These are phyloP conservation scores for Actinia equina DNA, from an alignment of 64 coral and sea anemone species.

Conservation along the genomic window DNA sequence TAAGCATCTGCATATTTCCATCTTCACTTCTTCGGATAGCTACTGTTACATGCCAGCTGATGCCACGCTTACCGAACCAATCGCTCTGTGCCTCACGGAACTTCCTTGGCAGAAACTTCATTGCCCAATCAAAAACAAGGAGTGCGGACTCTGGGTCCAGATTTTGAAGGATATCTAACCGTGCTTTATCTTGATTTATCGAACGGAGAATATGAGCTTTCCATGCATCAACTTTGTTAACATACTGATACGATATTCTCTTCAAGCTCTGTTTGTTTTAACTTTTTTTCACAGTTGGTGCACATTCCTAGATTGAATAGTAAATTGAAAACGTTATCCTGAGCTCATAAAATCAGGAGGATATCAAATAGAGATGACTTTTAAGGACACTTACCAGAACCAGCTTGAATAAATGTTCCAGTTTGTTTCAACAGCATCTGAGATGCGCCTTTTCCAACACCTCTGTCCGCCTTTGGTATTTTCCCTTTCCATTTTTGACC, in stretches of 20 bases:
- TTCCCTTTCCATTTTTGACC: too few relatives aligned
- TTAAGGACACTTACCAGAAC: too few relatives aligned
- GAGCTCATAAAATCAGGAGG: too few relatives aligned
- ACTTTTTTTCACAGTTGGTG: too few relatives aligned
- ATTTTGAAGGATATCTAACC: conserved; percentile 18
- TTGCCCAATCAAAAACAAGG: conserved; percentile 29
- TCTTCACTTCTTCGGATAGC: conserved; percentile 3
- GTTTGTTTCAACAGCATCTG: too few relatives aligned
- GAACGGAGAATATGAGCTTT: conserved; percentile 33
- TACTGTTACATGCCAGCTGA: conserved; percentile 24
- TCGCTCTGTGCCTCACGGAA: conserved; percentile 19
- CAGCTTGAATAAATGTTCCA: too few relatives aligned
- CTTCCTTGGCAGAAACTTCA: conserved; percentile 39
- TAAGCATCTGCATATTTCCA: conserved; percentile 25
- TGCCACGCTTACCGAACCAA: conserved; percentile 35
- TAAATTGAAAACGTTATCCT: too few relatives aligned
- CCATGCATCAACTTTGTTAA: not conserved
- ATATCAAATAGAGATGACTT: too few relatives aligned
- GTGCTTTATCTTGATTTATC: conserved; percentile 27
- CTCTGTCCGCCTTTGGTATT: too few relatives aligned
- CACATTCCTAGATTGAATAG: too few relatives aligned
- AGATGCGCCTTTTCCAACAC: too few relatives aligned
- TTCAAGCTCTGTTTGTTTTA: too few relatives aligned
- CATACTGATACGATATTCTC: not conserved
- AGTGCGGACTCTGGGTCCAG: conserved; percentile 21